These are phyloP conservation scores for Malachius bipustulatus DNA, from an alignment of 2,888 invertebrate species.

Conservation along the genomic window DNA sequence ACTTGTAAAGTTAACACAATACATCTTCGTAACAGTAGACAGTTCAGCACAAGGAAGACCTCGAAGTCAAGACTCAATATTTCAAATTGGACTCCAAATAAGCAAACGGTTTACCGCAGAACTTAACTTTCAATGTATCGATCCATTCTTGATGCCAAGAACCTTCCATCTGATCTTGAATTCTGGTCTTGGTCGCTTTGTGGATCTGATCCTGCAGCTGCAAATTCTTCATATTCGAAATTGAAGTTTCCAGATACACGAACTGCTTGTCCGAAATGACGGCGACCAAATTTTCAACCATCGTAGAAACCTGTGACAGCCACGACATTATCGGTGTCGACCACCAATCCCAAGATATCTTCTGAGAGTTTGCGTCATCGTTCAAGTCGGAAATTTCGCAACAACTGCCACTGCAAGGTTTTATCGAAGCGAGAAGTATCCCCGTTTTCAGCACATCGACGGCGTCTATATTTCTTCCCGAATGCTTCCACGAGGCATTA, in stretches of 20 bases:
- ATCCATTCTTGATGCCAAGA: slow-evolving; percentile 38
- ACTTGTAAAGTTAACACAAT: too few species aligned
- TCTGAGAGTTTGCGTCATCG: slow-evolving; percentile 21
- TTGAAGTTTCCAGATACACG: slow-evolving; percentile 24
- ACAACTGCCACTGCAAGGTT: slow-evolving; percentile 20
- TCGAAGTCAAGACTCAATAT: too few species aligned
- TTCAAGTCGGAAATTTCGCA: slow-evolving; percentile 13
- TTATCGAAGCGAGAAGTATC: slow-evolving; percentile 32
- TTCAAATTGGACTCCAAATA: too few species aligned
- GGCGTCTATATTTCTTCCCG: slow-evolving; percentile 20
- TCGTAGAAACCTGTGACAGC: slow-evolving; percentile 30
- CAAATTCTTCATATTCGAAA: slow-evolving; percentile 26
- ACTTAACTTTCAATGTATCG: too few species aligned
- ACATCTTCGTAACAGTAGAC: too few species aligned
- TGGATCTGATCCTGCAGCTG: slow-evolving; percentile 31
- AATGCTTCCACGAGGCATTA: background rate
- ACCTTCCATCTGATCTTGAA: slow-evolving; percentile 35
- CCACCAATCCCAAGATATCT: slow-evolving; percentile 37
- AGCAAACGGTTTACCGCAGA: too few species aligned
- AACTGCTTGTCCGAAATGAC: background rate
- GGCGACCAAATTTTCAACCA: slow-evolving; percentile 22
- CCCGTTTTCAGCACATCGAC: slow-evolving; percentile 32
- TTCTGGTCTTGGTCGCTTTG: slow-evolving; percentile 32
- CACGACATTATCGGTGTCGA: slow-evolving; percentile 33
- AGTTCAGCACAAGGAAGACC: too few species aligned